Conservation (phyloP, 2,797 vertebrate species). For the Epinephelus malabaricus region DNA sequence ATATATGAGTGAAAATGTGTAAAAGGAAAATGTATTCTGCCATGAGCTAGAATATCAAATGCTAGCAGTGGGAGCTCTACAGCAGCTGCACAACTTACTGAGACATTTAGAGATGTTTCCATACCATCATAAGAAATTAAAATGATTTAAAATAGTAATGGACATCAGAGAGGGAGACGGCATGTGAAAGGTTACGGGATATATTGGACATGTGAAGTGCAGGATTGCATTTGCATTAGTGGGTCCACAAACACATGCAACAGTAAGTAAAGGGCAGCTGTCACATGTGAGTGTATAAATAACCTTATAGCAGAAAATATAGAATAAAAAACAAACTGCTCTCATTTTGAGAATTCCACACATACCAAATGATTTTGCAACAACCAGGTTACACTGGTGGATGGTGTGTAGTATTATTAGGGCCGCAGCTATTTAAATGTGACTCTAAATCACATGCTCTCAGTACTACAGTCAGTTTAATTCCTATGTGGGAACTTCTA, state of each 20-base stretch:
- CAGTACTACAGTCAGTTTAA: slow-evolving; percentile 27
- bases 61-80: background rate
- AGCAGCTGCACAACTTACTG: background rate
- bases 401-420: slow-evolving; percentile 17
- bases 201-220: background rate
- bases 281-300: background rate
- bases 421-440: slow-evolving; percentile 5
- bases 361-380: background rate
- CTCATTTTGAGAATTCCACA: background rate
- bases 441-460: slow-evolving; percentile 39
- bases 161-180: background rate
- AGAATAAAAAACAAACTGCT: background rate
- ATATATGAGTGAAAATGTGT: background rate
- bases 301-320: background rate
- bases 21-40: background rate
- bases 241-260: background rate
- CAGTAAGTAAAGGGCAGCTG: background rate
- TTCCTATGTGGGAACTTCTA: slow-evolving; percentile 18
- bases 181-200: background rate
- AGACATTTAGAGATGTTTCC: background rate
- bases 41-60: background rate
- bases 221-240: background rate
- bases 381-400: background rate
- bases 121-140: background rate
- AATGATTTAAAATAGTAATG: background rate